Evolutionary conservation across 2,113 vertebrate genomes (phyloP).

Genomic region (Protomyctophum bolini): DNA sequence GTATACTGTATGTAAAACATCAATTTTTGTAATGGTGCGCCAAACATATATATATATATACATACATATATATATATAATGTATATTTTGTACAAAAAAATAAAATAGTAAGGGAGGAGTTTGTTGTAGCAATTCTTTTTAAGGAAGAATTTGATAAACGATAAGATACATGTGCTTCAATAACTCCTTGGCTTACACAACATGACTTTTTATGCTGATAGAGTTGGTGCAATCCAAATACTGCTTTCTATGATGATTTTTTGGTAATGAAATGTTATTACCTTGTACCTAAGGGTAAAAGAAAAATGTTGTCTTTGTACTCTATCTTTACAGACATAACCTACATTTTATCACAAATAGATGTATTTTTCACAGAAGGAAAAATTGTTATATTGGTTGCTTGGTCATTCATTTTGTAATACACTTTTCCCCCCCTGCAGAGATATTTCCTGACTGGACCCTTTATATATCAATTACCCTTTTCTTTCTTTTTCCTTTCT

Average conservation of each 20-base stretch:
- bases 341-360: slow-evolving; percentile 85
- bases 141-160: slow-evolving; percentile 67
- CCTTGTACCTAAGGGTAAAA: slow-evolving; percentile 82
- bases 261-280: slow-evolving; percentile 87
- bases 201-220: slow-evolving; percentile 82
- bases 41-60: slow-evolving; percentile 79
- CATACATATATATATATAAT: slow-evolving; percentile 62
- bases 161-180: slow-evolving; percentile 81
- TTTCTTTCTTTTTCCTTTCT: slow-evolving; percentile 84
- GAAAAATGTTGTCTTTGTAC: slow-evolving; percentile 85
- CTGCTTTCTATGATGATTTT: slow-evolving; percentile 88
- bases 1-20: slow-evolving; percentile 76
- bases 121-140: slow-evolving; percentile 78
- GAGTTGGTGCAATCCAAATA: slow-evolving; percentile 88
- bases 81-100: slow-evolving; percentile 88
- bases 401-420: slow-evolving; percentile 84
- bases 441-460: slow-evolving; percentile 78
- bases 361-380: slow-evolving; percentile 97
- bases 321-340: slow-evolving; percentile 64
- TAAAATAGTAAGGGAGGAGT: slow-evolving; percentile 65
- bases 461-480: slow-evolving; percentile 85
- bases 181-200: slow-evolving; percentile 83
- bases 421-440: slow-evolving; percentile 74
- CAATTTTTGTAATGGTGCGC: slow-evolving; percentile 75
- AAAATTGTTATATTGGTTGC: slow-evolving; percentile 88